Percentiles rank a stretch among this genome's conserved stretches.
phyloP scores from a whole-genome alignment of 1,140 invertebrate species.

The Meteorus sp. region DNA sequence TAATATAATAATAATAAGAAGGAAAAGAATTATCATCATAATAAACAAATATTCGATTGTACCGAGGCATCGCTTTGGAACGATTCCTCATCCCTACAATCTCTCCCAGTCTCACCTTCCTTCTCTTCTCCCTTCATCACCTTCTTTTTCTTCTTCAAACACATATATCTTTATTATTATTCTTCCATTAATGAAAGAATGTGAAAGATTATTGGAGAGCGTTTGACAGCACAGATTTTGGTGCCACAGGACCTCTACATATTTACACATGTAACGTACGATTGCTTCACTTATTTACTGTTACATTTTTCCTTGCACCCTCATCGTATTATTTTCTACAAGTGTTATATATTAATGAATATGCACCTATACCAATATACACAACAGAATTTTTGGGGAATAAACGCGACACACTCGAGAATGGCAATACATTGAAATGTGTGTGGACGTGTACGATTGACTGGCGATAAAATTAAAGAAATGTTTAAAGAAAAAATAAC shows the following conservation, averaged over 20 bases:
- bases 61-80: neutral
- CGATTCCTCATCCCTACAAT: neutral
- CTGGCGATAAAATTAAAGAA: neutral
- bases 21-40: too few relatives aligned
- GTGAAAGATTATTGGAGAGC: too few relatives aligned
- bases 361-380: constrained; percentile 51
- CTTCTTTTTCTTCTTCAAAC: too few relatives aligned
- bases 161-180: too few relatives aligned
- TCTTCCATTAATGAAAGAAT: too few relatives aligned
- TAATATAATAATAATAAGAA: too few relatives aligned
- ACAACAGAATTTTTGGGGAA: constrained; percentile 36
- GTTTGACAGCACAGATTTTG: too few relatives aligned
- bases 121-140: too few relatives aligned
- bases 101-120: too few relatives aligned
- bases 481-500: too few relatives aligned
- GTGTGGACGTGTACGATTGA: neutral
- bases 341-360: constrained; percentile 51
- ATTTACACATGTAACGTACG: constrained; percentile 21
- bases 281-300: too few relatives aligned
- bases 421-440: neutral
- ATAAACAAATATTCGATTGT: constrained; percentile 5
- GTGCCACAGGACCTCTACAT: too few relatives aligned
- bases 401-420: neutral
- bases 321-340: constrained; percentile 34
- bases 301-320: constrained; percentile 11